Evolutionary conservation across 2,797 vertebrate species (phyloP).

Genomic region (Sebastes nivosus): DNA sequence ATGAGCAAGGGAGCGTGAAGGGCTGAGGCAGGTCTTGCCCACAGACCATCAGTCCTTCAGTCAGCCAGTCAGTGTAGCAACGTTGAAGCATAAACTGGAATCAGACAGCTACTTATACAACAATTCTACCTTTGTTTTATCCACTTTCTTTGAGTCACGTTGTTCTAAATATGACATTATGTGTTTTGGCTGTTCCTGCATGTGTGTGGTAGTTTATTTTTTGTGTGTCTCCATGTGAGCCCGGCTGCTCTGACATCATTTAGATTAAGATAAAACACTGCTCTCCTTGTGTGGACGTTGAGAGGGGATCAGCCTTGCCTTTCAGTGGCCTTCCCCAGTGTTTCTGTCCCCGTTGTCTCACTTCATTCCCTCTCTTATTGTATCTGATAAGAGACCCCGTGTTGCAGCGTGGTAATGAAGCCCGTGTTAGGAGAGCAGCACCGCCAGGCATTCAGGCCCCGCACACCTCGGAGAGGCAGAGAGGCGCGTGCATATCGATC

Average conservation of each 20-base stretch:
- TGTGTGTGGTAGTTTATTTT: background rate
- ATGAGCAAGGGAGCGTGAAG: slow-evolving; percentile 81
- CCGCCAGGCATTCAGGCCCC: slow-evolving; percentile 64
- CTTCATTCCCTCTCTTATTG: slow-evolving; percentile 69
- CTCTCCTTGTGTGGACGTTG: slow-evolving; percentile 18
- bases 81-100: slow-evolving; percentile 17
- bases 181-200: background rate
- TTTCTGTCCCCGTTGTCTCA: slow-evolving; percentile 55
- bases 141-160: background rate
- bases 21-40: slow-evolving; percentile 76
- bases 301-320: slow-evolving; percentile 28
- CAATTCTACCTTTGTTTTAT: slow-evolving; percentile 3
- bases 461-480: slow-evolving; percentile 71
- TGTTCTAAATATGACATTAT: background rate
- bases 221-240: background rate
- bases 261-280: slow-evolving; percentile 47
- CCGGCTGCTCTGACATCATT: slow-evolving; percentile 31
- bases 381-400: slow-evolving; percentile 66
- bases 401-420: slow-evolving; percentile 75
- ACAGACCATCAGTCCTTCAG: slow-evolving; percentile 63
- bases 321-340: slow-evolving; percentile 53
- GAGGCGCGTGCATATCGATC: slow-evolving; percentile 75
- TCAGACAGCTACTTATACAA: slow-evolving; percentile 30
- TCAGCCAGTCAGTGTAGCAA: slow-evolving; percentile 49
- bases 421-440: slow-evolving; percentile 63